Percentiles rank a stretch among this genome's conserved stretches.
phyloP scores from a whole-genome alignment of 2,113 vertebrate genomes.

The Dasypus novemcinctus region DNA sequence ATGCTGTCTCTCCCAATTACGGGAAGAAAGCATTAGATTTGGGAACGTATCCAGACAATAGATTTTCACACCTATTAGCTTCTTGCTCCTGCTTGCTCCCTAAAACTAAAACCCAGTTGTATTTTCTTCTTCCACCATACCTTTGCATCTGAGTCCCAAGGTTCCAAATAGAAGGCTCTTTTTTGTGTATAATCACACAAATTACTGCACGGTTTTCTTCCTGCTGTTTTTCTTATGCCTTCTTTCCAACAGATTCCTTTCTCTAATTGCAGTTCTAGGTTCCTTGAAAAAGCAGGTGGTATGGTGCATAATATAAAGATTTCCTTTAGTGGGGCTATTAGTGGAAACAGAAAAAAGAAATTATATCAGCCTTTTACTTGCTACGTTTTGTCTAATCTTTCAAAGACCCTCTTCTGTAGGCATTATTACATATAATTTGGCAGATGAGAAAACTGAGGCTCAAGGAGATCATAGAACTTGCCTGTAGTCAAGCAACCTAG shows the following conservation, averaged over 20 bases:
- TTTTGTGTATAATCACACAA: not conserved
- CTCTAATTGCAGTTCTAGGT: not conserved
- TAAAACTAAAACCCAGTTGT: not conserved
- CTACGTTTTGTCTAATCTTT: slow-evolving; percentile 9
- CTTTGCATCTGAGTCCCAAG: not conserved
- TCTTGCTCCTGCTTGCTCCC: not conserved
- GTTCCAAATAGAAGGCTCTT: not conserved
- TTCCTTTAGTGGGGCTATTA: not conserved
- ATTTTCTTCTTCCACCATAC: not conserved
- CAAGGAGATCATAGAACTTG: not conserved
- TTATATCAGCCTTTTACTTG: not conserved
- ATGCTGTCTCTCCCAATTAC: not conserved
- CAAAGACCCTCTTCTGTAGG: not conserved
- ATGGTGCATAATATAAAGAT: not conserved
- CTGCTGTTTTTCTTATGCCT: not conserved
- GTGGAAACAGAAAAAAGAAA: not conserved
- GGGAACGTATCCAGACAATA: not conserved
- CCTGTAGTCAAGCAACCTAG: not conserved
- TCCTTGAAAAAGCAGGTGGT: not conserved
- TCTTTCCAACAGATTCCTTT: slow-evolving; percentile 1
- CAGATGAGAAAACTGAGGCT: slow-evolving; percentile 23
- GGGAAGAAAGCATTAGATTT: not conserved
- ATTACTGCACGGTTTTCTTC: not conserved
- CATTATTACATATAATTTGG: not conserved
- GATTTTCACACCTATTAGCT: not conserved